Conservation (phyloP, 1,140 invertebrate genomes). For the Calephelis virginiensis region DNA sequence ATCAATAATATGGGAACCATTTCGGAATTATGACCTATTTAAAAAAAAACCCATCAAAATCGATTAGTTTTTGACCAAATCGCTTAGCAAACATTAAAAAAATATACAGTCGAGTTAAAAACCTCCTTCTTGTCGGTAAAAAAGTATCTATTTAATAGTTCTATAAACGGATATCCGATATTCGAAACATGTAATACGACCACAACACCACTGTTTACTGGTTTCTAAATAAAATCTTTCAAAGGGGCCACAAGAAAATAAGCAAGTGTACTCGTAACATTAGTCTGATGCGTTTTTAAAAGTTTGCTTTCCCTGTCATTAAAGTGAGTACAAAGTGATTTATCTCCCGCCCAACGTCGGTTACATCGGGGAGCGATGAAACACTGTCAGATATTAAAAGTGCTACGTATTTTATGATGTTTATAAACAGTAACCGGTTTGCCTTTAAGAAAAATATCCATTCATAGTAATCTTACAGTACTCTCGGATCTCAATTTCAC, state of each 20-base stretch:
- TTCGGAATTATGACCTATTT: too few relatives aligned
- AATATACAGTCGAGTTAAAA: too few relatives aligned
- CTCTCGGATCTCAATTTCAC: too few relatives aligned
- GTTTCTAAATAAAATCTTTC: slow-evolving; percentile 8
- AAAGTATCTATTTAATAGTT: too few relatives aligned
- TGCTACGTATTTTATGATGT: not conserved
- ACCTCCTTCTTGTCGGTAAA: too few relatives aligned
- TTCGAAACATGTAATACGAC: not conserved
- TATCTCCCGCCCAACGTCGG: slow-evolving; percentile 21
- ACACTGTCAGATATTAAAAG: slow-evolving; percentile 14
- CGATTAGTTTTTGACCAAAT: too few relatives aligned
- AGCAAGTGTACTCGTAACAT: slow-evolving; percentile 20
- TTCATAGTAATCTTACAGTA: too few relatives aligned
- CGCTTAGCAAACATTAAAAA: too few relatives aligned
- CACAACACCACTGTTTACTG: not conserved
- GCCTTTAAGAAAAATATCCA: not conserved
- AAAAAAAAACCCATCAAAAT: too few relatives aligned
- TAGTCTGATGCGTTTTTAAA: slow-evolving; percentile 38
- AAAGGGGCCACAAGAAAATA: slow-evolving; percentile 33
- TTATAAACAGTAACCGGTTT: not conserved
- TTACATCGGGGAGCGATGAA: slow-evolving; percentile 2
- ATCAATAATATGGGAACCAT: too few relatives aligned
- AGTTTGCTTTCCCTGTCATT: slow-evolving; percentile 37
- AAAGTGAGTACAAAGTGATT: slow-evolving; percentile 35
- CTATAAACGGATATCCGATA: too few relatives aligned